Evolutionary conservation across 2,888 invertebrate genomes (phyloP).

Genomic region (Machimus rusticus): DNA sequence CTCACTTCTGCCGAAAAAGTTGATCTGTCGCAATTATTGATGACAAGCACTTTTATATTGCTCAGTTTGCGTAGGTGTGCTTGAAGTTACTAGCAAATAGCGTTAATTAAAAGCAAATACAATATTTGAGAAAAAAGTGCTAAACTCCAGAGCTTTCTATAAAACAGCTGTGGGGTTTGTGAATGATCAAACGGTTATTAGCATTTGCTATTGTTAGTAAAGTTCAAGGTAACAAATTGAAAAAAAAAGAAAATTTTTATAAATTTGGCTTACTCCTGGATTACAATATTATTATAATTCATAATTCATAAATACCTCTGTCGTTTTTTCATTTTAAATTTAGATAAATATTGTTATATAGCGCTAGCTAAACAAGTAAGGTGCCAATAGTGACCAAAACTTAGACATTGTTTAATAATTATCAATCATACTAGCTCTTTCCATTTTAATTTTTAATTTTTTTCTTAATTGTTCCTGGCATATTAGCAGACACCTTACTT

Average conservation of each 20-base stretch:
- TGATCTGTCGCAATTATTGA: neutral
- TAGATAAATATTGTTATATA: too few species aligned
- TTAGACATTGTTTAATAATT: too few species aligned
- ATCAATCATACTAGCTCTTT: too few species aligned
- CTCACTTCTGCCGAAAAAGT: neutral
- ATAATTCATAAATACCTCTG: too few species aligned
- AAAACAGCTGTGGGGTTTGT: neutral
- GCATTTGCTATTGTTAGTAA: neutral
- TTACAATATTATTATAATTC: neutral
- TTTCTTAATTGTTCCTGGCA: too few species aligned
- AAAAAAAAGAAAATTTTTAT: neutral
- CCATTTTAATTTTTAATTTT: too few species aligned
- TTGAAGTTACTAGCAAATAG: neutral
- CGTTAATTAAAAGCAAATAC: neutral
- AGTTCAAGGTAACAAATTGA: neutral
- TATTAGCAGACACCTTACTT: too few species aligned
- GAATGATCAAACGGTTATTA: neutral
- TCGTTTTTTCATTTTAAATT: too few species aligned
- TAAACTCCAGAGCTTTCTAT: neutral
- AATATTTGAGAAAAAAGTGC: neutral
- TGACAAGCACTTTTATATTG: neutral
- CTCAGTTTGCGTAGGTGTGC: neutral
- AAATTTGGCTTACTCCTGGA: neutral
- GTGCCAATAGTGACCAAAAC: too few species aligned
- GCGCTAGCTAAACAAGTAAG: too few species aligned